Base-by-base conservation (phyloP, 2,113 vertebrate genomes). In the Verasper variegatus region DNA sequence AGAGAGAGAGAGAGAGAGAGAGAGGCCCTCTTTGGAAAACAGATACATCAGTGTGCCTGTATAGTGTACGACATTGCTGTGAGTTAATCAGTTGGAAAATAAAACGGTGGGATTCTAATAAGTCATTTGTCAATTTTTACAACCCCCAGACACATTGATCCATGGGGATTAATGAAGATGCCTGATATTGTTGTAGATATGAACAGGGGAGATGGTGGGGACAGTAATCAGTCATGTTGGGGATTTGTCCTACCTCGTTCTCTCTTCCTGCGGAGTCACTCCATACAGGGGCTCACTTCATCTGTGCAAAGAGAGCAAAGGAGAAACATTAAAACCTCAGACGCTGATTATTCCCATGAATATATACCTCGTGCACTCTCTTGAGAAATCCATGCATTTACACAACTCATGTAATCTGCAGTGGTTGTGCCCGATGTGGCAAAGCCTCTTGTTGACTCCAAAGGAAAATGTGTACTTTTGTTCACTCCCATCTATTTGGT, bases 61-160 rank as follows among this genome's bases (percentile, higher is more conserved):
- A 90, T 87, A 88, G 90, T 90, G 91, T 90, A 91, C 92, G 85
- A 90, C 92, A 89, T 91, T 89, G 89, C 92, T 92, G 91, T 88
- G 92, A 93, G 91, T 93, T 94, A 93, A 94, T 94, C 93, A 94
- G 93, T 91, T 93, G 91, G 92, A 94, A 93, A 92, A 93, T 92
- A 94, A 94, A 94, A 94, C 89, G 88, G 87, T 93, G 92, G 92
- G 90, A 94, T 94, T 92, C 93, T 93, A 95, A 95, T 95, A 94
- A 94, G 93, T 94, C 93, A 95, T 94, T 94, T 94, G 94, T 94
- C 93, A 93, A 93, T 94, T 94, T 95, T 94, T 94, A 94, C 92
- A 94, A 93, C 93, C 92, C 90, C 90, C 87, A 92, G 92, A 92
- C 92, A 93, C 94, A 95, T 94, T 93, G 94, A 94, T 94, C 92